These are phyloP conservation scores for Danio jaintianensis DNA, from an alignment of 2,797 vertebrate species.

Conservation along the genomic window DNA sequence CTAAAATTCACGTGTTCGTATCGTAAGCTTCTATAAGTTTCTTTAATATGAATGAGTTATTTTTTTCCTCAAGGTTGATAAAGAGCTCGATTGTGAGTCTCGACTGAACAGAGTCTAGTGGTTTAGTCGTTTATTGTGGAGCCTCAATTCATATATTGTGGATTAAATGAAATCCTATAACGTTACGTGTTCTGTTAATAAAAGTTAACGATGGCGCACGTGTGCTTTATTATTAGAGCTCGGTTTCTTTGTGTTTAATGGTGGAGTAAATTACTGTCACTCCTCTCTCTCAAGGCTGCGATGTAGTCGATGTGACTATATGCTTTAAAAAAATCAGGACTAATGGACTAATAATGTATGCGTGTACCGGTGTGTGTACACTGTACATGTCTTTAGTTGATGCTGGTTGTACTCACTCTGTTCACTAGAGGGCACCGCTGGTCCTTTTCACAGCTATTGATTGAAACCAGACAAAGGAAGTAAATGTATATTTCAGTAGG, in stretches of 20 bases:
- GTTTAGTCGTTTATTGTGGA: background rate
- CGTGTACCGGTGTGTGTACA: no score
- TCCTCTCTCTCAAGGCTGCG: background rate
- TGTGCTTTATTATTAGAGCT: background rate
- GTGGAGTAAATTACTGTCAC: background rate
- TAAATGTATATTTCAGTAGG: background rate
- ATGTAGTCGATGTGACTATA: background rate
- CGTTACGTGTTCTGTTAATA: constrained; percentile 33
- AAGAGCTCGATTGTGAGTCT: background rate
- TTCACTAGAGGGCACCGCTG: constrained; percentile 65
- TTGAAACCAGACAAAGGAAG: background rate
- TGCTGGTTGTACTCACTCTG: background rate
- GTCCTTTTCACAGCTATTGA: background rate
- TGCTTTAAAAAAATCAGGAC: no score
- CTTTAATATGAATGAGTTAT: background rate
- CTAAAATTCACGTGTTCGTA: background rate
- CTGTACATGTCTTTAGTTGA: background rate
- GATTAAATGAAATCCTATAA: constrained; percentile 17
- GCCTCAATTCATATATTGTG: constrained; percentile 22
- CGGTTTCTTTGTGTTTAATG: background rate
- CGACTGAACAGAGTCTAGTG: background rate
- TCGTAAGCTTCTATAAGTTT: background rate
- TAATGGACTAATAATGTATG: no score
- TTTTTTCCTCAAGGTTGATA: constrained; percentile 3
- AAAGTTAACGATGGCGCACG: constrained; percentile 20